A percentile compares a stretch with the other conserved stretches of the same genome.
These are phyloP conservation scores for Slavum lentiscoides DNA, from an alignment of 2,888 invertebrate genomes.

Conservation along the genomic window DNA sequence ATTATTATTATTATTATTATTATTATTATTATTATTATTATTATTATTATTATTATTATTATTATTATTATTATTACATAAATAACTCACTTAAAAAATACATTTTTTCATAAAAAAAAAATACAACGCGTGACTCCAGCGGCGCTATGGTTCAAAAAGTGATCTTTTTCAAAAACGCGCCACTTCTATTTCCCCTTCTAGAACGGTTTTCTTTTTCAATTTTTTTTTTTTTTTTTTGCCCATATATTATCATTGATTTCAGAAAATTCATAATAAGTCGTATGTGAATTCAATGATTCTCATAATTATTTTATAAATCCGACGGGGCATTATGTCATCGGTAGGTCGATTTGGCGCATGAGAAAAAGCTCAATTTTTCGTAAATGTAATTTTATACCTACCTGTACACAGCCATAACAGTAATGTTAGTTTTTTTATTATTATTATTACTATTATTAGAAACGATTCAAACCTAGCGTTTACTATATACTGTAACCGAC, in stretches of 20 bases:
- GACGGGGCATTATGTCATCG: not conserved
- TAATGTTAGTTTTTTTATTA: not conserved
- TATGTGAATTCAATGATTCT: too few species aligned
- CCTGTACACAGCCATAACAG: not conserved
- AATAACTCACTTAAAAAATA: not conserved
- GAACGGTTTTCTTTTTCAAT: not conserved
- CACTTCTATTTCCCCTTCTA: not conserved
- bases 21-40: slow-evolving; percentile 13
- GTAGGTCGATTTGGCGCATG: not conserved
- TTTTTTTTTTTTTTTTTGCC: not conserved
- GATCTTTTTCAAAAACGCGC: not conserved
- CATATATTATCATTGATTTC: too few species aligned
- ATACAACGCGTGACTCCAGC: not conserved
- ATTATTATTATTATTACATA: slow-evolving; percentile 17
- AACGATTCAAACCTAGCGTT: not conserved
- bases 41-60: not conserved
- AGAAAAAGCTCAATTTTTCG: slow-evolving; percentile 25
- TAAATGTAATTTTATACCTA: slow-evolving; percentile 1
- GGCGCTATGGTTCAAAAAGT: slow-evolving; percentile 20
- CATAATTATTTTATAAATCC: too few species aligned
- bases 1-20: not conserved
- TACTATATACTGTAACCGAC: not conserved
- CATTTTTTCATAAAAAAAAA: not conserved
- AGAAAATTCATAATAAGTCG: not conserved
- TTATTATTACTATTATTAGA: not conserved